A percentile compares a stretch with the other conserved stretches of the same genome.
phyloP scores from a whole-genome alignment of 2,797 vertebrate species.

The Petrocephalus schoutedeni region DNA sequence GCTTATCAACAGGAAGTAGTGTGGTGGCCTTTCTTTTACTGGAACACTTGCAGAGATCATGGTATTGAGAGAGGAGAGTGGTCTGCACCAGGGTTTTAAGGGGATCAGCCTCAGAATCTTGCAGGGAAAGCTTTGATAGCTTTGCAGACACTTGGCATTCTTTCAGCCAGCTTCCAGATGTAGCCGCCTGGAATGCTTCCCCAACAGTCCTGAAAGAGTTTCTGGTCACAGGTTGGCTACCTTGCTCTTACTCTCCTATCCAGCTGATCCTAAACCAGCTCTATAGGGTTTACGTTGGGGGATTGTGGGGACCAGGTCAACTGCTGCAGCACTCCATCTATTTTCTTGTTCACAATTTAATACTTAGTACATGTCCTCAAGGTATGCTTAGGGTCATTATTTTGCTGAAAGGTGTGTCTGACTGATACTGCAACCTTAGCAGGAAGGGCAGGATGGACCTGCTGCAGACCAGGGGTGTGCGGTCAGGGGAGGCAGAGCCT shows the following conservation, averaged over 20 bases:
- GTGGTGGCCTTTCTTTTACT: no score
- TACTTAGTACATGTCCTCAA: not conserved
- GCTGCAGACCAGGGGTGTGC: not conserved
- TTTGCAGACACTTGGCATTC: not conserved
- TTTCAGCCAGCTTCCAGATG: not conserved
- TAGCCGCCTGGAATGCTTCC: not conserved
- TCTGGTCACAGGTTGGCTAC: not conserved
- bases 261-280: not conserved
- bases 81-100: not conserved
- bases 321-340: not conserved
- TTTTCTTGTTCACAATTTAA: not conserved
- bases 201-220: no score
- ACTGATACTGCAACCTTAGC: not conserved
- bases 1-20: no score
- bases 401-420: not conserved
- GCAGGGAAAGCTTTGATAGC: not conserved
- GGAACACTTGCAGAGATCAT: no score
- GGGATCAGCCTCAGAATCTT: not conserved
- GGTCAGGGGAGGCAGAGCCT: no score
- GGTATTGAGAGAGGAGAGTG: no score
- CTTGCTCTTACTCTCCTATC: not conserved
- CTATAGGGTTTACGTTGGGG: not conserved
- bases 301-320: not conserved
- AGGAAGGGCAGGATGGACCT: not conserved
- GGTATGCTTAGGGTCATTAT: not conserved